These are phyloP conservation scores for Homarus americanus DNA, from an alignment of 1,140 invertebrate genomes.

Conservation along the genomic window DNA sequence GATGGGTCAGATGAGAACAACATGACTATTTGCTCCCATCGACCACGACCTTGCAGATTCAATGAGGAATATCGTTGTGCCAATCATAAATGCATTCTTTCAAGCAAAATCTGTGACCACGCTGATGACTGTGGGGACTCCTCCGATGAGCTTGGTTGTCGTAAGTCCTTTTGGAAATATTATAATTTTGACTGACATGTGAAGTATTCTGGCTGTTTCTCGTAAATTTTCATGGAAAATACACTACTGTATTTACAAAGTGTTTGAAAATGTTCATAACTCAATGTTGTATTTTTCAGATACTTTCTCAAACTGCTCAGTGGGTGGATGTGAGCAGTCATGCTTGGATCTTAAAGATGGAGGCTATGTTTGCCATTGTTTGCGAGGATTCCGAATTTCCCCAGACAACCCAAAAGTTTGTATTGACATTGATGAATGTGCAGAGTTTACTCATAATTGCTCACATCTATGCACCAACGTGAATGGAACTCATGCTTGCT, in stretches of 20 bases:
- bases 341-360: slow-evolving; percentile 89
- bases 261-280: too few species aligned
- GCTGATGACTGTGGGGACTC: slow-evolving; percentile 89
- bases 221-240: too few species aligned
- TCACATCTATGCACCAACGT: slow-evolving; percentile 94
- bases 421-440: slow-evolving; percentile 92
- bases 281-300: slow-evolving; percentile 77
- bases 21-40: slow-evolving; percentile 86
- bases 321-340: slow-evolving; percentile 95
- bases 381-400: slow-evolving; percentile 90
- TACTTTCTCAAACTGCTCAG: slow-evolving; percentile 85
- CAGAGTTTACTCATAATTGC: slow-evolving; percentile 89
- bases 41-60: slow-evolving; percentile 76
- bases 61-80: slow-evolving; percentile 92
- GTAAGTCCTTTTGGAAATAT: slow-evolving; percentile 79
- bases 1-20: slow-evolving; percentile 96
- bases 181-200: too few species aligned
- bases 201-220: too few species aligned
- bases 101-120: slow-evolving; percentile 89
- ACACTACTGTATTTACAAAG: too few species aligned
- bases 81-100: slow-evolving; percentile 93
- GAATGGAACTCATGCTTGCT: slow-evolving; percentile 94
- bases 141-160: slow-evolving; percentile 94
- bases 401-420: slow-evolving; percentile 79
- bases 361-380: slow-evolving; percentile 93